Percentiles rank a stretch among this genome's conserved stretches.
Conservation (phyloP, 2,888 invertebrate species). For the Ditylenchus weischeri region DNA sequence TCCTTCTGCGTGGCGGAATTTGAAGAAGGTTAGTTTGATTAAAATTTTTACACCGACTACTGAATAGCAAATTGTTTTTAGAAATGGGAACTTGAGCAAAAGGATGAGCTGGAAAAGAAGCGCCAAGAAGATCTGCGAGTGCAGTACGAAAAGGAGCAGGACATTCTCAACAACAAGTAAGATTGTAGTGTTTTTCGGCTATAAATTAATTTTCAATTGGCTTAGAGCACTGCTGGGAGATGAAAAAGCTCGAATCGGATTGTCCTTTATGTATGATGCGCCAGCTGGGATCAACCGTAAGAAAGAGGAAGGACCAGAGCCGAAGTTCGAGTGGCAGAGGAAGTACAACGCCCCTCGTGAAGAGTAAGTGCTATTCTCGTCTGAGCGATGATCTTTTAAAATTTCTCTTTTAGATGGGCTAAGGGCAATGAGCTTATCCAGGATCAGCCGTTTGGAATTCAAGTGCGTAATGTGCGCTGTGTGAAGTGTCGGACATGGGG, state of each 20-base stretch:
- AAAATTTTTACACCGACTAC: neutral
- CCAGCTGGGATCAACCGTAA: constrained; percentile 74
- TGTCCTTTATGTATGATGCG: constrained; percentile 99
- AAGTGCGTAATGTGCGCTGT: constrained; percentile 92
- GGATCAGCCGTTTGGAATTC: constrained; percentile 58
- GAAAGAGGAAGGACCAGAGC: constrained; percentile 72
- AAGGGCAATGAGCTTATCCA: constrained; percentile 94
- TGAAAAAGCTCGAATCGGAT: constrained; percentile 93
- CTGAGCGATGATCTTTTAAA: neutral
- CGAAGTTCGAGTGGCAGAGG: constrained; percentile 99
- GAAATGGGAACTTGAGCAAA: constrained; percentile 99
- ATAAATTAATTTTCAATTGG: constrained; percentile 1
- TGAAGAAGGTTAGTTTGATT: constrained; percentile 77
- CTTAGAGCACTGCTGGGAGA: constrained; percentile 88
- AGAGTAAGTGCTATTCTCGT: constrained; percentile 63
- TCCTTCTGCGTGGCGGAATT: constrained; percentile 93
- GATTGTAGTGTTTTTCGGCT: constrained; percentile 32
- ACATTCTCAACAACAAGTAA: constrained; percentile 90
- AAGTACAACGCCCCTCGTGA: constrained; percentile 98
- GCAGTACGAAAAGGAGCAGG: constrained; percentile 98
- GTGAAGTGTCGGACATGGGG: constrained; percentile 99
- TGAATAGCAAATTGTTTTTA: constrained; percentile 58
- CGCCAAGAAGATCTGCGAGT: constrained; percentile 92
- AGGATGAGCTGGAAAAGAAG: constrained; percentile 90
- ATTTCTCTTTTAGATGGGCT: constrained; percentile 71